Conservation (phyloP, 2,113 vertebrate genomes). For the Serinus canaria region DNA sequence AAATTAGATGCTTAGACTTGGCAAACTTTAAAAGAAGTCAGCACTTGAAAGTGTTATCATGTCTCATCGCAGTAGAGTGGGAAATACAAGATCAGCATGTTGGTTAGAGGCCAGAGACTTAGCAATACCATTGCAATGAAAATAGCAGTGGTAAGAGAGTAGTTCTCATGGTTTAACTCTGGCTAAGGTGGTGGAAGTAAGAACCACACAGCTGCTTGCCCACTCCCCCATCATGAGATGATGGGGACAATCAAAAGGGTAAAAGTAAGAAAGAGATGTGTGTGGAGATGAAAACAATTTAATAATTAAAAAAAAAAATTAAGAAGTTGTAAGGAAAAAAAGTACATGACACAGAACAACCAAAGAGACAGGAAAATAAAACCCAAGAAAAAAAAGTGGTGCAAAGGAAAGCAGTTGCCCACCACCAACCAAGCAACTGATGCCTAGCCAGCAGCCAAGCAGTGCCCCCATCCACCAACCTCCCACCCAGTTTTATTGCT, state of each 20-base stretch:
- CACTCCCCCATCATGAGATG: fast-evolving
- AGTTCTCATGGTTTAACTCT: neutral
- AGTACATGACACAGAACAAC: no score
- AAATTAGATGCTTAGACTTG: slow-evolving; percentile 7
- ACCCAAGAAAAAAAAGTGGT: neutral
- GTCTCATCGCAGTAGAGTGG: neutral
- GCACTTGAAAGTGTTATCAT: neutral
- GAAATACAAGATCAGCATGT: neutral
- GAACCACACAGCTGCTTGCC: neutral
- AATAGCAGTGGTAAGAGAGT: neutral
- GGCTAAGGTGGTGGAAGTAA: neutral
- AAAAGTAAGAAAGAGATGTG: neutral
- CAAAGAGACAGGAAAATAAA: neutral
- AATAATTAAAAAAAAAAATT: neutral
- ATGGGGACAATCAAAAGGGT: neutral
- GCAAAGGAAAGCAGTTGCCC: neutral
- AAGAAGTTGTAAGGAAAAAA: neutral
- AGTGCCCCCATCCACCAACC: neutral
- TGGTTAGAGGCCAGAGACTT: neutral
- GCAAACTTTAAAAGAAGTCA: slow-evolving; percentile 13
- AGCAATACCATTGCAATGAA: neutral
- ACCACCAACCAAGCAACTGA: fast-evolving
- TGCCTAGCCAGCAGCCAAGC: neutral
- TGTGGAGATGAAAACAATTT: neutral
- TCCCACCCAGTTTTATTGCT: neutral